These are phyloP conservation scores for Pseudorasbora parva DNA, from an alignment of 2,113 vertebrate species.

Conservation along the genomic window DNA sequence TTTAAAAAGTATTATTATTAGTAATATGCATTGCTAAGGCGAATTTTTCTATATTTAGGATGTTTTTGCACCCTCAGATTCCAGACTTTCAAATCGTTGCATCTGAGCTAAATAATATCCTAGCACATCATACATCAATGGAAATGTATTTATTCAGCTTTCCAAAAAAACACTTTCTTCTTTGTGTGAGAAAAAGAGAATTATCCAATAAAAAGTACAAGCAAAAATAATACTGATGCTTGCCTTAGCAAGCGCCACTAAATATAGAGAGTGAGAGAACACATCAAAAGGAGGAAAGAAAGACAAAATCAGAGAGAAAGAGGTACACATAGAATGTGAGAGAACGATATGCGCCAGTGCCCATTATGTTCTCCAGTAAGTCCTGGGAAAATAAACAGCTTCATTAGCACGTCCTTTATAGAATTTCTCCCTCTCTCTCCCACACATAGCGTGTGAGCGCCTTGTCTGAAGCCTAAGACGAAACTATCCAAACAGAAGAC, in stretches of 20 bases:
- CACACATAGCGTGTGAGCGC: conserved; percentile 37
- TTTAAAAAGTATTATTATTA: no score
- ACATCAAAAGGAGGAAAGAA: background rate
- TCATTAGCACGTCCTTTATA: conserved; percentile 56
- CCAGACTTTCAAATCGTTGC: no score
- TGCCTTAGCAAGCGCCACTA: background rate
- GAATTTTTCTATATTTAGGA: no score
- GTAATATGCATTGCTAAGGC: no score
- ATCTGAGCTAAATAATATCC: no score
- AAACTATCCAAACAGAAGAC: conserved; percentile 51
- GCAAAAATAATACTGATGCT: background rate
- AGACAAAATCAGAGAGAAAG: background rate
- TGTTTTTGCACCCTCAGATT: no score
- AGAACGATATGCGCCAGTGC: conserved; percentile 34
- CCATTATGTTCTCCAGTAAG: conserved; percentile 52
- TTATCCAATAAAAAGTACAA: background rate
- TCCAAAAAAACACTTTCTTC: no score
- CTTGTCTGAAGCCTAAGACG: conserved; percentile 44
- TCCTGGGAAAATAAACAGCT: conserved; percentile 58
- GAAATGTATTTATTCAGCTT: no score
- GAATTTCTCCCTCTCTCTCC: conserved; percentile 17
- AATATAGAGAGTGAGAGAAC: background rate
- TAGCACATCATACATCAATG: no score
- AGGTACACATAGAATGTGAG: conserved; percentile 12
- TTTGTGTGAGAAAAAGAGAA: background rate